Evolutionary conservation across 1,140 invertebrate genomes (phyloP), one percentile per base, ranked within the genome.

Genomic region (Drosophila orosa): DNA sequence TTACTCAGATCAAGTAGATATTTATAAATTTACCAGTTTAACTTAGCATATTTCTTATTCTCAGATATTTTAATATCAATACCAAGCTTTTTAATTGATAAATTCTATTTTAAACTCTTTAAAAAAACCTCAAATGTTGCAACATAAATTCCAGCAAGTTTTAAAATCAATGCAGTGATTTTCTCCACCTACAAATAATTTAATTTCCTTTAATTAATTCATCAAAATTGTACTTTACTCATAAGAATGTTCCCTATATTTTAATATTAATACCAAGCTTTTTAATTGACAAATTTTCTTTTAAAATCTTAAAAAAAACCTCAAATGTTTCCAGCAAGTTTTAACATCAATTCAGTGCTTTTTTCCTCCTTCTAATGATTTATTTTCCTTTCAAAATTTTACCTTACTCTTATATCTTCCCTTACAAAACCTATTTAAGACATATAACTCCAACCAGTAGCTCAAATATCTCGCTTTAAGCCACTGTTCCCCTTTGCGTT

Each of bases 401-500:
- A 48, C 1, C 13, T 13, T 31, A 8, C 5, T 3, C n/a, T 17
- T 13, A 13, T 9, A 5, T 15, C 0, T 22, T 33, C 4, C 2
- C 0, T 8, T 35, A 10, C 13, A 35, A 35, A n/a, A 10, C 2
- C 19, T 12, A 7, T 54, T 15, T 33, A 22, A 52, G 7, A 5
- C 13, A 17, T 9, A 9, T 3, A 33, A 33, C 50, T 35, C 13
- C 31, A 1, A 35, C 13, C 31, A 1, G 24, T 35, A 15, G 4
- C 50, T 35, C 19, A n/a, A 54, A 54, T 33, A 27, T 19, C 8
- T 13, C 13, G 17, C 17, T 31, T 50, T 15, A 31, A 31, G 22
- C 72, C 73, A 76, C 73, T 45, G 74, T 61, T 63, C 45, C 50
- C 50, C 37, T 35, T 48, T 27, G 63, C 17, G 81, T 80, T 86